Base-by-base conservation (phyloP, 2,888 invertebrate genomes). In the Busseola fusca region DNA sequence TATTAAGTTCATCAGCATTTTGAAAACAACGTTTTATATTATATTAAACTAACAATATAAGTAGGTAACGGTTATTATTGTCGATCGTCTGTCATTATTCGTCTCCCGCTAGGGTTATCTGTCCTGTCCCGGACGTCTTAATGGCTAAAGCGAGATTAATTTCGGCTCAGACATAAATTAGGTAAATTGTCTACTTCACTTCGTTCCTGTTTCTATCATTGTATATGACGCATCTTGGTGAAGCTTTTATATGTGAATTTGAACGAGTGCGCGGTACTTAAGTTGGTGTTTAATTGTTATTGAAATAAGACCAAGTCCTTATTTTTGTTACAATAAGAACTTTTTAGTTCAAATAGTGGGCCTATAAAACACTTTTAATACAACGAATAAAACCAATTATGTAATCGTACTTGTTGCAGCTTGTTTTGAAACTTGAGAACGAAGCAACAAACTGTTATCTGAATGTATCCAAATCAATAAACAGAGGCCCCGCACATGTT, bases 391-490 rank as follows among this genome's bases (percentile, higher is more conserved):
- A 56, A 42, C 37, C n/a, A 1, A 56, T 56, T 45, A 52, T 48
- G 54, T 63, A 70, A 70, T 60, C 34, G 34, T 50, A 63, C 27
- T 57, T 27, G 27, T 59, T 65, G 54, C 45, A 48, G 27, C 12
- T 62, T 66, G 52, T 57, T 81, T 65, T 57, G 34, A 70, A 82
- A 71, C 62, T 63, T 56, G 37, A 40, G 37, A 63, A 59, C 67
- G 57, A 74, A 79, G 62, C 54, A 72, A 77, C 37, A 30, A 57
- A 66, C 58, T 73, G 69, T 77, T 85, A 82, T 82, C 83, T 76
- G 73, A 86, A 86, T 86, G 79, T 86, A 87, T 87, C 86, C 78
- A 83, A 89, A 89, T 87, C 87, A 82, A 87, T 89, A 88, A 82
- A 80, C 70, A 74, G 64, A 50, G 73, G 64, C 42, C 76, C 58